Base-by-base conservation (phyloP, 2,113 vertebrate species). In the Hassar affinis region DNA sequence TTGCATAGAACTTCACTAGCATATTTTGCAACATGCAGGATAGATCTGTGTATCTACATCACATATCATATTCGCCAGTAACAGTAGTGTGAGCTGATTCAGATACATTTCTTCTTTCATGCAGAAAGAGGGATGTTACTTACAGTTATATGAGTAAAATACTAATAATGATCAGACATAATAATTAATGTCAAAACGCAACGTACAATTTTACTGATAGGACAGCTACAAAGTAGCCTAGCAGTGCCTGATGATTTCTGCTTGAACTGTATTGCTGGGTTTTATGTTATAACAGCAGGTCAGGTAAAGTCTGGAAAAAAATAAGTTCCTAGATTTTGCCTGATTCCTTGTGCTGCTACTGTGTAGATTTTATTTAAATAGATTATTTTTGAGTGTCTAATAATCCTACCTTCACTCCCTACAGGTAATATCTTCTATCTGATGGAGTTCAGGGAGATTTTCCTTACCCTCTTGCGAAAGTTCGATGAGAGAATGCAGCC, bases 381-480 rank as follows among this genome's bases (percentile, higher is more conserved):
- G 35, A 22, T 69, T 22, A 42, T 25, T 25, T 42, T 45, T 25
- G 10, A n/a, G 38, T 2, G 3, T 69, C 74, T 47, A 56, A 81
- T 61, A 78, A 30, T 15, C 35, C 0, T 4, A 2, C 6, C 75
- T 27, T 12, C 7, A 30, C 4, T 76, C 61, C 12, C 38, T 57
- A 22, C 61, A 99, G 98, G 96, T 89, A 99, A 99, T 87, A 96
- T 99, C 84, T 99, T 99, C 91, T 99, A 99, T 88, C n/a, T 98
- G 89, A 97, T 97, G 97, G 98, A 99, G 69, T 99, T 96, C 90
- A 94, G 98, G 69, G 97, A 99, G 88, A 95, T 99, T 45, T 98
- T 99, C 90, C 92, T 99, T 11, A 89, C 97, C 0, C 92, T 99
- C 64, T 93, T 99, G 86, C 95, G 97, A 52, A 98, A 98, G 88